Evolutionary conservation across 1,140 invertebrate species (phyloP).

Genomic region (Ceratoteleas bidentatus): DNA sequence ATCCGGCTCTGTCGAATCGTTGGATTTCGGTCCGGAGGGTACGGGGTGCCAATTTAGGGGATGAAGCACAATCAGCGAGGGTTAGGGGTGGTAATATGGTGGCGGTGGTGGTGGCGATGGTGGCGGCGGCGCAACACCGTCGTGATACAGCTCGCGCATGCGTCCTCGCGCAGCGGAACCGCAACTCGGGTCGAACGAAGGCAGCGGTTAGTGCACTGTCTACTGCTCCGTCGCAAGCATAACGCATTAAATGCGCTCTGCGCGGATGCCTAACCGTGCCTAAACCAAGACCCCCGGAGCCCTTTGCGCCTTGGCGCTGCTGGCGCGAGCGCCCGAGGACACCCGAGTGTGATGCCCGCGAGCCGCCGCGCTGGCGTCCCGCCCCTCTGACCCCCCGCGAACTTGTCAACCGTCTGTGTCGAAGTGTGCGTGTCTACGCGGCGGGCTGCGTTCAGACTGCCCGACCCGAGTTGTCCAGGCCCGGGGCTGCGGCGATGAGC

Average conservation of each 20-base stretch:
- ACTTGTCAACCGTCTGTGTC: conserved; percentile 56
- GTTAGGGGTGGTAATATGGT: conserved; percentile 65
- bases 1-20: conserved; percentile 65
- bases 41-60: conserved; percentile 76
- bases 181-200: conserved; percentile 79
- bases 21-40: conserved; percentile 59
- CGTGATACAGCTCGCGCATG: conserved; percentile 72
- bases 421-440: conserved; percentile 42
- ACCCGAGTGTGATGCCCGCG: conserved; percentile 21
- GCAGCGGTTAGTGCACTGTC: conserved; percentile 78
- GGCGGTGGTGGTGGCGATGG: conserved; percentile 67
- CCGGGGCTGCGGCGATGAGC: conserved; percentile 24
- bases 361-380: conserved; percentile 3
- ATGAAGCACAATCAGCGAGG: conserved; percentile 74
- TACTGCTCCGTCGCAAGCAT: conserved; percentile 75
- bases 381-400: conserved; percentile 23
- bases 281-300: conserved; percentile 6
- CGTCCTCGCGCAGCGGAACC: conserved; percentile 72
- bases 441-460: conserved; percentile 59
- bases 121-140: conserved; percentile 75
- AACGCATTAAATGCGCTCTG: conserved; percentile 60
- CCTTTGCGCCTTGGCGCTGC: conserved; percentile 39
- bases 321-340: conserved; percentile 25
- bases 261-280: conserved; percentile 16
- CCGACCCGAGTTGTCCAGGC: conserved; percentile 33